phyloP scores from a whole-genome alignment of 1,140 invertebrate genomes.

The Rhynchophorus ferrugineus region DNA sequence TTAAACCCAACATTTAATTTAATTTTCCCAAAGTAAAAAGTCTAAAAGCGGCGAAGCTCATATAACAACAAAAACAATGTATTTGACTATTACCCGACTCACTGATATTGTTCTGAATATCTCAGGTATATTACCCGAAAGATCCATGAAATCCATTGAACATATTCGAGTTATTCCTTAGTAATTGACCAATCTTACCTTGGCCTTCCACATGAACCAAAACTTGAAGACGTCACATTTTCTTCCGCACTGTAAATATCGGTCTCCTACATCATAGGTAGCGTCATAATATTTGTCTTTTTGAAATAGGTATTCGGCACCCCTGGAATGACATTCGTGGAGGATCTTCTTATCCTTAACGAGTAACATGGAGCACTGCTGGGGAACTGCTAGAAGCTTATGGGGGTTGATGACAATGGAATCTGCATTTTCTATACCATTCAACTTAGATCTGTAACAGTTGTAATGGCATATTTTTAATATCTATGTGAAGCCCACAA shows the following conservation, averaged over 20 bases:
- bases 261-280: slow-evolving; percentile 57
- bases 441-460: slow-evolving; percentile 39
- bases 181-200: no score
- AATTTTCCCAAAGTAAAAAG: no score
- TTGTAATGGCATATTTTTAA: no score
- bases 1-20: no score
- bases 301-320: slow-evolving; percentile 58
- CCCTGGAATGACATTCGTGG: slow-evolving; percentile 44
- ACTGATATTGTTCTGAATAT: no score
- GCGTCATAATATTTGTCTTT: slow-evolving; percentile 62
- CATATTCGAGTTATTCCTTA: no score
- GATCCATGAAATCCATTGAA: no score
- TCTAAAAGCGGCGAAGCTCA: no score
- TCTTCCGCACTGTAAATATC: slow-evolving; percentile 59
- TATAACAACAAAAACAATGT: no score
- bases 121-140: no score
- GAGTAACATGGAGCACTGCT: slow-evolving; percentile 57
- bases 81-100: no score
- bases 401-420: slow-evolving; percentile 65
- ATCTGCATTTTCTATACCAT: slow-evolving; percentile 53
- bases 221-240: slow-evolving; percentile 63
- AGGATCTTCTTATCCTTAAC: slow-evolving; percentile 43
- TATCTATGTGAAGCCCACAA: no score
- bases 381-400: slow-evolving; percentile 56
- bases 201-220: slow-evolving; percentile 63